phyloP scores from a whole-genome alignment of 1,140 invertebrate species.

The Aphidius ervi region DNA sequence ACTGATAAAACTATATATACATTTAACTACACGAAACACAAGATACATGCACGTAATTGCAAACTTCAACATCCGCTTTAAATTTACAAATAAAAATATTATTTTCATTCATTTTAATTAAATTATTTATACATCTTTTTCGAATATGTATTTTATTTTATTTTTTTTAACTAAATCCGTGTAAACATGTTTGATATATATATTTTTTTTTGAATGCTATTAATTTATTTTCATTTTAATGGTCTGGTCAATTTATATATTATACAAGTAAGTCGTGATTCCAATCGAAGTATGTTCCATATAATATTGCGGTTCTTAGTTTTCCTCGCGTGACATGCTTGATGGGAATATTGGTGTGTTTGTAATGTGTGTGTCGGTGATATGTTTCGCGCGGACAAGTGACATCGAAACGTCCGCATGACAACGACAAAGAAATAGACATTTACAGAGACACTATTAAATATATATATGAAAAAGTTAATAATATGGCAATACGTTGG shows the following conservation, averaged over 20 bases:
- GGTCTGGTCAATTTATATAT: background rate
- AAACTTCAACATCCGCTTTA: slow-evolving; percentile 2
- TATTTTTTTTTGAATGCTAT: background rate
- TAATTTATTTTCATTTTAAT: background rate
- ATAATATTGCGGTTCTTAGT: slow-evolving; percentile 16
- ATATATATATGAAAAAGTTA: background rate
- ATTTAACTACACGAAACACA: slow-evolving; percentile 20
- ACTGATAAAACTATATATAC: slow-evolving; percentile 16
- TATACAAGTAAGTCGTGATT: background rate
- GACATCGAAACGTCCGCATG: slow-evolving; percentile 15
- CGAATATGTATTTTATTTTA: background rate
- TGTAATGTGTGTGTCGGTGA: slow-evolving; percentile 7
- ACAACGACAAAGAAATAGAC: slow-evolving; percentile 3
- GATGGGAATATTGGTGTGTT: background rate
- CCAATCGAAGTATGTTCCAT: background rate
- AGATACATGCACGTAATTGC: background rate
- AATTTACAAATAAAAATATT: background rate
- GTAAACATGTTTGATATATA: background rate
- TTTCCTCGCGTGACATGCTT: slow-evolving; percentile 23
- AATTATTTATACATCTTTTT: background rate
- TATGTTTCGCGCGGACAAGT: slow-evolving; percentile 16
- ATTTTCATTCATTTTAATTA: background rate
- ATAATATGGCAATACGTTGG: background rate
- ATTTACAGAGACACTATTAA: background rate
- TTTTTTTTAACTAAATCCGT: background rate